Evolutionary conservation across 2,797 vertebrate genomes (phyloP), one percentile per base, ranked within the genome.

Genomic region (Thripadectes ignobilis): DNA sequence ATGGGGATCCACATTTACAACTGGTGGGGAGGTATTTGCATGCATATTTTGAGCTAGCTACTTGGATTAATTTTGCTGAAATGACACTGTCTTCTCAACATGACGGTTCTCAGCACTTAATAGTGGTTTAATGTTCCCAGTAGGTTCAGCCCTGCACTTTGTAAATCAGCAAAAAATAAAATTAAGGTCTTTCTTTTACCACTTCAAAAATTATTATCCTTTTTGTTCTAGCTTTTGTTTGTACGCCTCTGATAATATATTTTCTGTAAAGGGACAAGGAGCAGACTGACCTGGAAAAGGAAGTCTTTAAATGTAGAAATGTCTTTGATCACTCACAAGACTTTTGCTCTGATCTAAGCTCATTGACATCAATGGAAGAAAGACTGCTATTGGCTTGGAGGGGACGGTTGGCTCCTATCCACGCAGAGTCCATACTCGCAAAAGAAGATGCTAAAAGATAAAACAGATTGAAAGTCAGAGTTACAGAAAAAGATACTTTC

Each of bases 201-300:
- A 75, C 89, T 94, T 92, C 54, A 93, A 90, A 94, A 95, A 92
- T 88, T 67, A 92, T 52, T 83, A 93, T 73, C 83, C 63, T 93
- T 96, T 93, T 88, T 95, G 72, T 66, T 89, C 93, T 92, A 81
- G 81, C 85, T 91, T 78, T 45, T 95, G 90, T 93, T 97, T 92
- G 87, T 67, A 91, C 24, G 39, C 51, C 38, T 43, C 58, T 76
- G 88, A 78, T 71, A 92, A 91, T 90, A 68, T 43, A 90, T 92
- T 95, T 91, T 91, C 75, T 92, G 82, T 85, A 94, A 93, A 92
- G 69, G 90, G 82, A 88, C 55, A 86, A 95, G 88, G 94, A 95
- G 85, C 93, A 96, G 87, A 88, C 59, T 93, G 93, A 92, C 91
- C 92, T 97, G 92, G 85, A 93, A 96, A 96, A 90, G 85, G 89